Percentiles rank a stretch among this genome's conserved stretches.
phyloP scores from a whole-genome alignment of 37 sponge, comb jelly and placozoan genomes.

The Aplysina aerophoba region DNA sequence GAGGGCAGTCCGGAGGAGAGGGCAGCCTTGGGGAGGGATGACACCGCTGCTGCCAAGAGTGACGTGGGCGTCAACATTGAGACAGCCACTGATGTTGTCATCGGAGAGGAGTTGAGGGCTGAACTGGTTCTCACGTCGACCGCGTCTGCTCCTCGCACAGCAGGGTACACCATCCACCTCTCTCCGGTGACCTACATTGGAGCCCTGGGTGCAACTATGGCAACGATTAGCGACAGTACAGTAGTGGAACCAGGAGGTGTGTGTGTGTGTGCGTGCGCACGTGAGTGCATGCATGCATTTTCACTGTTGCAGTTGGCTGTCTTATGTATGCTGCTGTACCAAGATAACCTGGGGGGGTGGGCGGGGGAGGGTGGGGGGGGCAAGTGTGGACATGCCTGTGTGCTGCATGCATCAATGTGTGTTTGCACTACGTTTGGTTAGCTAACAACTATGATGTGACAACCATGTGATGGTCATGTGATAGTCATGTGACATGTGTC shows the following conservation, averaged over 20 bases:
- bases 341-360: no score
- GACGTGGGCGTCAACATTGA: slow-evolving; percentile 30
- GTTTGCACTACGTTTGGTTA: no score
- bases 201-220: neutral
- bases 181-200: slow-evolving; percentile 21
- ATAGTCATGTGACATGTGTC: no score
- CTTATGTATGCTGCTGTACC: no score
- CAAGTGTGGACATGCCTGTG: neutral
- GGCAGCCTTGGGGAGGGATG: neutral
- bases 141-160: neutral
- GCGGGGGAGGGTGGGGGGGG: no score
- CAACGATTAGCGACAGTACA: neutral
- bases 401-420: neutral
- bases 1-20: slow-evolving; percentile 59
- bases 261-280: no score
- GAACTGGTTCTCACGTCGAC: neutral
- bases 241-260: neutral
- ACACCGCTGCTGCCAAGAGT: slow-evolving; percentile 18
- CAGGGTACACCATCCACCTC: neutral
- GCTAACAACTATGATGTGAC: no score
- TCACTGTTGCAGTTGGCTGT: no score
- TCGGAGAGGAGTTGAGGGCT: neutral
- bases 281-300: no score
- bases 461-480: no score
- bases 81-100: neutral